Base-by-base conservation (phyloP, 2,113 vertebrate genomes). In the Athene noctua region DNA sequence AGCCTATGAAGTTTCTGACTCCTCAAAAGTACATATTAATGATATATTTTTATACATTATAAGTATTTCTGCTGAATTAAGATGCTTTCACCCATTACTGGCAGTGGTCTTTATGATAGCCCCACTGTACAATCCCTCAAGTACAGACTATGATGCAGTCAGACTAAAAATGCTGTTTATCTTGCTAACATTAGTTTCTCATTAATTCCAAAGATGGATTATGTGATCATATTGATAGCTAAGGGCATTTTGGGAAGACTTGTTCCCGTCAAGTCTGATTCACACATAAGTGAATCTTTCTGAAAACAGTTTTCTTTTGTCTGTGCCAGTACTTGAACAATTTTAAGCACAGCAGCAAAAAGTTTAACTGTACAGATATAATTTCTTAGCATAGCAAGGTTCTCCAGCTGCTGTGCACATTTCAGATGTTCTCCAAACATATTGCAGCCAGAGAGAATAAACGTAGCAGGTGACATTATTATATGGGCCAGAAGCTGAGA, bases 401-500 rank as follows among this genome's bases (percentile, higher is more conserved):
- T 80, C 32, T 86, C 13, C 13, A 38, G 40, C 79, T 86, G 74
- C 58, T 93, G 88, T 78, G 79, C 16, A 17, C 34, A 47, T 94
- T 95, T 88, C 47, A 90, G 16, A 59, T 88, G 6, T 80, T 93
- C 63, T 77, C 42, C 47, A 94, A 90, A 84, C 29, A n/a, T n/a
- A 19, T 47, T 32, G 23, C 25, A 94, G 51, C 11, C 51, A 88
- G 63, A 88, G 20, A 66, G 55, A 90, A 78, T 78, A 88, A 92
- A 84, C 4, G 2, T 93, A 90, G 61, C 72, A 81, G 63, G 65
- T 88, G 68, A 94, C 13, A 30, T 55, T 83, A 88, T 93, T 95
- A 70, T 67, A 74, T 36, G 16, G 75, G 23, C 63, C 52, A 92
- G 94, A 96, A 96, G 51, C 67, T 88, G 85, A 90, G 74, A 82